These are phyloP conservation scores for Cichlasoma orientale DNA, from an alignment of 2,797 vertebrate genomes.

Conservation along the genomic window DNA sequence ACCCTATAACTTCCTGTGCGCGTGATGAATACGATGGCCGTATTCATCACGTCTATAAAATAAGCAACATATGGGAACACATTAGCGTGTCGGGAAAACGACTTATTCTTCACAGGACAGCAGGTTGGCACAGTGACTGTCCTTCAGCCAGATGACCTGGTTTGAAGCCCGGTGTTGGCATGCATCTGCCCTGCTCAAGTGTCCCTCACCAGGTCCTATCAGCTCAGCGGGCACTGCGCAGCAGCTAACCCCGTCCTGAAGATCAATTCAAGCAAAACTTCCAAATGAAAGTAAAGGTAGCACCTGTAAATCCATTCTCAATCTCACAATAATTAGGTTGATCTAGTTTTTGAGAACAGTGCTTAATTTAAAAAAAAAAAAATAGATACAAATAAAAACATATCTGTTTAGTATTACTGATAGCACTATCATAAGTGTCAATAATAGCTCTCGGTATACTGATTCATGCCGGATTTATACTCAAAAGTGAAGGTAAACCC, in stretches of 20 bases:
- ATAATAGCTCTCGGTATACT: not conserved
- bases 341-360: not conserved
- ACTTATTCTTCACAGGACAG: not conserved
- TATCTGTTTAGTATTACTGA: not conserved
- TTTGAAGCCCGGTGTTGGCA: constrained; percentile 16
- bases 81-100: not conserved
- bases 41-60: constrained; percentile 8
- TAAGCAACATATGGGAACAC: constrained; percentile 6
- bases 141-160: constrained; percentile 35
- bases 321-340: not conserved
- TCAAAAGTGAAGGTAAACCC: not conserved
- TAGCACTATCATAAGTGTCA: not conserved
- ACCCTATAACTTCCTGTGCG: constrained; percentile 28
- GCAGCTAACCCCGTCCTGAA: constrained; percentile 49
- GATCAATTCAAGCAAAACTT: constrained; percentile 9
- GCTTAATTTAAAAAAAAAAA: not conserved
- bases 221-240: not conserved
- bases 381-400: not conserved
- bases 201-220: constrained; percentile 46
- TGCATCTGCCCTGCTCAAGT: constrained; percentile 44
- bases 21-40: too few relatives aligned
- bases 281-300: not conserved
- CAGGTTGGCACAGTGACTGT: constrained; percentile 6
- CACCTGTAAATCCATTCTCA: not conserved
- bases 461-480: not conserved